Evolutionary conservation across 2,113 vertebrate species (phyloP).

Genomic region (Cavia porcellus): DNA sequence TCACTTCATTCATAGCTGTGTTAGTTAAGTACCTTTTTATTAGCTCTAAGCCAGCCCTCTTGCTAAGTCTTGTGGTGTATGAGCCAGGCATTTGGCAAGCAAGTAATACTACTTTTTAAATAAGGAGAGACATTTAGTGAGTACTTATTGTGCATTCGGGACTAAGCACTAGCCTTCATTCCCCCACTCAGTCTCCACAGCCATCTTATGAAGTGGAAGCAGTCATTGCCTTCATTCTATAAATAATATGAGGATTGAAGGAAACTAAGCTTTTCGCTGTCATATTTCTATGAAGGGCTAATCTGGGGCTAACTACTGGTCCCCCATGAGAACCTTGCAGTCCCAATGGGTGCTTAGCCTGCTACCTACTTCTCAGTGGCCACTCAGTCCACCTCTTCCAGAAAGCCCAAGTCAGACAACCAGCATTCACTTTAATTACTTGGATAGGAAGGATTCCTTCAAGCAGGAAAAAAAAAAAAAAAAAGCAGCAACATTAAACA

Average conservation of each 20-base stretch:
- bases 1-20: neutral
- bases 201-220: neutral
- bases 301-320: neutral
- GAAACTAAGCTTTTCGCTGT: neutral
- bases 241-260: neutral
- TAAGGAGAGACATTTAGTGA: neutral
- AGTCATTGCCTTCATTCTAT: neutral
- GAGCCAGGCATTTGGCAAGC: neutral
- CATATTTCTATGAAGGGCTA: neutral
- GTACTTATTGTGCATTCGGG: neutral
- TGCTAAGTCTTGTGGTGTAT: neutral
- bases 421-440: neutral
- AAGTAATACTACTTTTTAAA: neutral
- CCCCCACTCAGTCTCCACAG: neutral
- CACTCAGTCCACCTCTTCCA: neutral
- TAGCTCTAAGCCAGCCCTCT: neutral
- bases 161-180: neutral
- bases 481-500: slow-evolving; percentile 60
- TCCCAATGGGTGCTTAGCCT: neutral
- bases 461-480: neutral
- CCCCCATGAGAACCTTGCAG: neutral
- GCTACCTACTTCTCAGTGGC: neutral
- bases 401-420: slow-evolving; percentile 3
- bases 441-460: neutral
- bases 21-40: neutral